Base-by-base conservation (phyloP, 2,888 invertebrate species). In the Noctua janthe region DNA sequence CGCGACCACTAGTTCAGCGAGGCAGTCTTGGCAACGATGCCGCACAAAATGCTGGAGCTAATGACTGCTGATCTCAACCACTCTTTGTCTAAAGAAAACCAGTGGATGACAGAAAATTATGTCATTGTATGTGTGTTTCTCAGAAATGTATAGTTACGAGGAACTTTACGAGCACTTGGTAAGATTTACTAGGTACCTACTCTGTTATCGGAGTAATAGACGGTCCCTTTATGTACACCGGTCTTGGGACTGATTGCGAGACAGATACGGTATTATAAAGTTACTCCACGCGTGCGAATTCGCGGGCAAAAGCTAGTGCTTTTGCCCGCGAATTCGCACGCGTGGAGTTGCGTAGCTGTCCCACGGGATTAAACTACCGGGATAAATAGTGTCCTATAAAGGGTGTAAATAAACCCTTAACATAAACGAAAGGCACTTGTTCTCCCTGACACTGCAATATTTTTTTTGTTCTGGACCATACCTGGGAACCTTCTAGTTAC, bases 141-240 rank as follows among this genome's bases (percentile, higher is more conserved):
- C 47, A 71, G 71, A 69, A 76, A 75, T 70, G 47, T 82, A 39
- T 85, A 76, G 67, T 64, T n/a, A 71, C 47, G 35, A 81, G 71
- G 20, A 71, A 64, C 62, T 81, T 85, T 78, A 82, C 74, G 82
- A 86, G 76, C 85, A 85, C 85, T 82, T 79, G 49, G 69, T 49
- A 78, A 85, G 86, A 82, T 76, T 79, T 64, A 76, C 66, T 76
- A 54, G 23, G 49, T 73, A 83, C 74, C 69, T 71, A 70, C 62
- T 72, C 43, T 74, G 67, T 81, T 84, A 84, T 84, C 81, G 72
- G 74, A 69, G 54, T 81, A 82, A 81, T 62, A 74, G 56, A 66
- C 35, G 62, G 72, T 76, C 74, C 69, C 70, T 79, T 85, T 73
- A 71, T 70, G 81, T 76, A 74, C 82, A 64, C 66, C 43, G 49